Base-by-base conservation (phyloP, 2,888 invertebrate genomes). In the Lypha dubia region DNA sequence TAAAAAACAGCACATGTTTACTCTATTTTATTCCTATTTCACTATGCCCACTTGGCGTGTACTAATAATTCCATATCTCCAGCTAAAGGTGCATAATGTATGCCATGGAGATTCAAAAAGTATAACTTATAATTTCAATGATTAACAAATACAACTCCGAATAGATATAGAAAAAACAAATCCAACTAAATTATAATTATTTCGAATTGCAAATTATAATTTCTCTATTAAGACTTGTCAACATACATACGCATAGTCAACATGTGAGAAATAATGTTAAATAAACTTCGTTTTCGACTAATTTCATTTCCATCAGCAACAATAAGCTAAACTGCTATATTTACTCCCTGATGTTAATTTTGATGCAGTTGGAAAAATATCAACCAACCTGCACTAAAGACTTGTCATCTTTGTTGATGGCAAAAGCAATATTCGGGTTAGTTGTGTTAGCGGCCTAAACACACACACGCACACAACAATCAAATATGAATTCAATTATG, bases 381-480 rank as follows among this genome's bases (percentile, higher is more conserved):
- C 22, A 35, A 68, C 68, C 22, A 35, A 68, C 68, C 51, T 68
- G 53, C 49, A 58, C 44, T 58, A 58, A 67, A 20, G 24, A 67
- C n/a, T 38, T 67, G 58, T 56, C 73, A 51, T 49, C 41, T 41
- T 32, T 74, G 17, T n/a, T 65, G 68, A 62, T 44, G 62, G 68
- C 41, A 68, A 38, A 51, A 49, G 51, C 32, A 62, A 13, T 41
- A 68, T 62, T 75, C 44, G 63, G 51, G 68, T 75, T 70, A 70
- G 53, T 46, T 70, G 63, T 81, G 68, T 60, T 81, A 75, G 63
- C 70, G 75, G 53, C 60, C 63, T 68, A 68, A 38, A 75, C n/a
- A n/a, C n/a, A n/a, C n/a, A n/a, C n/a, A n/a, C n/a, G n/a, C n/a
- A n/a, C 68, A 81, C 63, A 63, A 63, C 44, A 70, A 63, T 24